Evolutionary conservation across 2,113 vertebrate genomes (phyloP).

Genomic region (Trematocara zebra): DNA sequence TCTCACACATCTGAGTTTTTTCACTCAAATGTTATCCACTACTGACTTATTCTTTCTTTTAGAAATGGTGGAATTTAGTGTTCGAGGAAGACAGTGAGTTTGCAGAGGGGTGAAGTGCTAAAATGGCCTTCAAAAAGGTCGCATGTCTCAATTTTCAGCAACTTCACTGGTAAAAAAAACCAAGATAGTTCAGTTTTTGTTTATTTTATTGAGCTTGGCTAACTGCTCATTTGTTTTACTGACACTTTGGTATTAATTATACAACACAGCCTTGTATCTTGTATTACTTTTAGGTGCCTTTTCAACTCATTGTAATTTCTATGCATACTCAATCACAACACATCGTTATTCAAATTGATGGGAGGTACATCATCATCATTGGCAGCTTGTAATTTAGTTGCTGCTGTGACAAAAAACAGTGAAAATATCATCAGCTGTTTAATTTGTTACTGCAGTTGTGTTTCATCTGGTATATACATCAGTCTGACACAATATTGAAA

Average conservation of each 20-base stretch:
- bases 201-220: not conserved
- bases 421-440: not conserved
- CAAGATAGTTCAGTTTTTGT: not conserved
- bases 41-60: not conserved
- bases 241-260: not conserved
- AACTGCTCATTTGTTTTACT: not conserved
- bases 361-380: not conserved
- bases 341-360: not conserved
- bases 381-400: not conserved
- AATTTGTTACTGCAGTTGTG: not conserved
- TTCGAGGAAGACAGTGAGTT: not conserved
- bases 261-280: not conserved
- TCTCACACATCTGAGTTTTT: not conserved
- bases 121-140: not conserved
- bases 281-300: not conserved
- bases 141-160: not conserved
- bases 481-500: not conserved
- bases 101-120: not conserved
- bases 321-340: not conserved
- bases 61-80: not conserved
- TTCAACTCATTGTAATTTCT: not conserved
- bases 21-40: not conserved
- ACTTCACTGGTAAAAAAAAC: not conserved
- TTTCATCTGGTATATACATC: not conserved
- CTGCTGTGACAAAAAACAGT: not conserved